phyloP scores from a whole-genome alignment of 2,888 invertebrate species.

The Parthenolecanium corni region DNA sequence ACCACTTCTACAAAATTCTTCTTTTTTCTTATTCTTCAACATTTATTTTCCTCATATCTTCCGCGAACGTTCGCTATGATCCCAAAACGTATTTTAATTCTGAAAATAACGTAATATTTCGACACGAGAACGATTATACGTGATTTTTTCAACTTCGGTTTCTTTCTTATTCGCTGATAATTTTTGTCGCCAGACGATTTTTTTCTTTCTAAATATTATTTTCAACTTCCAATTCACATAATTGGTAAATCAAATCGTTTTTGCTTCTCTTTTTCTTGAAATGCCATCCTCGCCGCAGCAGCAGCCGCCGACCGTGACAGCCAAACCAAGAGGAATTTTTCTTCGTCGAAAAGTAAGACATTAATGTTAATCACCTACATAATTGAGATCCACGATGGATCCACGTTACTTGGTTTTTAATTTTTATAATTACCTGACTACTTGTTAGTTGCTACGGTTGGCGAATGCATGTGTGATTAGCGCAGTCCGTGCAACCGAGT shows the following conservation, averaged over 20 bases:
- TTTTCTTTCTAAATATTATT: background rate
- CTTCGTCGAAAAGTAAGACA: conserved; percentile 14
- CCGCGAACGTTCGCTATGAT: conserved; percentile 17
- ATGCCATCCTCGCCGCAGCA: conserved; percentile 14
- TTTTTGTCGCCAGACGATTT: background rate
- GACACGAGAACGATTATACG: background rate
- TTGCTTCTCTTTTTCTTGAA: background rate
- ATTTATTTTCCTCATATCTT: background rate
- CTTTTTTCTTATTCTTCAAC: conserved; percentile 7
- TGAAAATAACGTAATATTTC: conserved; percentile 15
- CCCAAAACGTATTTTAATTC: background rate
- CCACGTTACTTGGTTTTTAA: no score
- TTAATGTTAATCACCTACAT: no score
- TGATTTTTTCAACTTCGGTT: background rate
- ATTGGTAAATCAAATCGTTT: background rate
- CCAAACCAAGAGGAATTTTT: conserved; percentile 19
- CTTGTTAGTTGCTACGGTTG: no score
- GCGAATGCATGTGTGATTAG: no score
- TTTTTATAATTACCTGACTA: no score
- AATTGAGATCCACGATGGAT: no score
- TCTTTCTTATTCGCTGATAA: background rate
- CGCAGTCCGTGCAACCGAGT: no score
- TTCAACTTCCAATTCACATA: background rate
- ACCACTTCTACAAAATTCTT: conserved; percentile 15
- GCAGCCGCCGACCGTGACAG: conserved; percentile 11